Conservation (phyloP, 2,888 invertebrate genomes). For the Opisthograptis luteolata region DNA sequence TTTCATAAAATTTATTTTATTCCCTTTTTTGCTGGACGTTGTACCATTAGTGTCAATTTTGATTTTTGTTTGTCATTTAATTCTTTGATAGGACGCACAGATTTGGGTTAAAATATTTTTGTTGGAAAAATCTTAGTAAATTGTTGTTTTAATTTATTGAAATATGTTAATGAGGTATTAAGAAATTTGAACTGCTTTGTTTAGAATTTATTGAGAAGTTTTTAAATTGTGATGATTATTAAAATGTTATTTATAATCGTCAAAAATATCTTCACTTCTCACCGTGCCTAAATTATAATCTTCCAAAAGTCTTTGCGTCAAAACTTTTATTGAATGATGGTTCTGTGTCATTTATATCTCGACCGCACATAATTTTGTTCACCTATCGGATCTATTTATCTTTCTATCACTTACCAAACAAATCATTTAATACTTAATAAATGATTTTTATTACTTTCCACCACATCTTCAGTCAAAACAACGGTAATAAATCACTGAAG, state of each 20-base stretch:
- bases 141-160: not conserved
- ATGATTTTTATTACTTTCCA: conserved; percentile 33
- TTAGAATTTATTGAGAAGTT: no score
- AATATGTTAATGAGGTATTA: not conserved
- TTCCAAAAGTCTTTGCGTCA: no score
- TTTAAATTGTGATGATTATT: no score
- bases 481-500: conserved; percentile 52
- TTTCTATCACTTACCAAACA: conserved; percentile 14
- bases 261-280: no score
- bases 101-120: conserved; percentile 9
- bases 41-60: conserved; percentile 43
- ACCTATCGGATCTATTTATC: not conserved
- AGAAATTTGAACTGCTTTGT: no score
- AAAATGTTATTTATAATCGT: no score
- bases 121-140: not conserved
- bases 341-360: not conserved
- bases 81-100: conserved; percentile 14
- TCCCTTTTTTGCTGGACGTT: conserved; percentile 59
- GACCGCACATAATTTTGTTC: conserved; percentile 4
- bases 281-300: no score
- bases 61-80: conserved; percentile 32
- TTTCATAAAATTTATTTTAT: conserved; percentile 55
- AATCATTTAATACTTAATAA: conserved; percentile 30
- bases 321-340: no score
- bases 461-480: conserved; percentile 38